These are phyloP conservation scores for Biston stratarius DNA, from an alignment of 2,888 invertebrate genomes.

Conservation along the genomic window DNA sequence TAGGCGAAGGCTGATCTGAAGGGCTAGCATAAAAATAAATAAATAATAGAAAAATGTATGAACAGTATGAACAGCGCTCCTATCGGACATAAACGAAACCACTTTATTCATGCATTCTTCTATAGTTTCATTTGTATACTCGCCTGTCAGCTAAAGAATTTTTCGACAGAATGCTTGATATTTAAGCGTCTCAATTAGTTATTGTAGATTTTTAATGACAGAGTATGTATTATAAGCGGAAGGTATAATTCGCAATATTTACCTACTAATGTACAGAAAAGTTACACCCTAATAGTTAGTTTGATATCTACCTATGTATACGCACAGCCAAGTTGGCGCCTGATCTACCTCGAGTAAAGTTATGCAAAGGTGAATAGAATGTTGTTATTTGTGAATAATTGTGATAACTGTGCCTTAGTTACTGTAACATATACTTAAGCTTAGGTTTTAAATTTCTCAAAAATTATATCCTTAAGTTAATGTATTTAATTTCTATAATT, in stretches of 20 bases:
- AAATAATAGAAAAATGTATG: too few relatives aligned
- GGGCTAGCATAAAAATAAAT: too few relatives aligned
- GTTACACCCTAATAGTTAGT: slow-evolving; percentile 26
- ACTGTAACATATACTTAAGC: slow-evolving; percentile 7
- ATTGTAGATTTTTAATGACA: slow-evolving; percentile 24
- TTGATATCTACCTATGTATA: slow-evolving; percentile 36
- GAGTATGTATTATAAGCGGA: slow-evolving; percentile 34
- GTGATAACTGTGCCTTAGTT: slow-evolving; percentile 75
- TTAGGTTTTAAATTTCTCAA: background rate
- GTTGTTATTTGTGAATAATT: slow-evolving; percentile 43
- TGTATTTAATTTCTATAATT: slow-evolving; percentile 4
- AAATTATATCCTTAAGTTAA: background rate
- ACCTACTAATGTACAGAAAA: slow-evolving; percentile 38
- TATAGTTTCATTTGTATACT: too few relatives aligned
- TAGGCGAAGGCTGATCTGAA: slow-evolving; percentile 75
- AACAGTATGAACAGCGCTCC: too few relatives aligned
- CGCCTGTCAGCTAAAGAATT: background rate
- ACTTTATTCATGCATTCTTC: too few relatives aligned
- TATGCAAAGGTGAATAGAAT: slow-evolving; percentile 20
- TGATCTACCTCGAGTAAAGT: slow-evolving; percentile 52
- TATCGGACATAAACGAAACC: too few relatives aligned
- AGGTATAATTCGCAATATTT: slow-evolving; percentile 57
- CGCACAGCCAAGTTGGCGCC: slow-evolving; percentile 34
- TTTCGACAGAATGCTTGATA: slow-evolving; percentile 3
- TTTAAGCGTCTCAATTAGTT: slow-evolving; percentile 3